Base-by-base conservation (phyloP, 2,113 vertebrate species). In the Todiramphus saurophagus region DNA sequence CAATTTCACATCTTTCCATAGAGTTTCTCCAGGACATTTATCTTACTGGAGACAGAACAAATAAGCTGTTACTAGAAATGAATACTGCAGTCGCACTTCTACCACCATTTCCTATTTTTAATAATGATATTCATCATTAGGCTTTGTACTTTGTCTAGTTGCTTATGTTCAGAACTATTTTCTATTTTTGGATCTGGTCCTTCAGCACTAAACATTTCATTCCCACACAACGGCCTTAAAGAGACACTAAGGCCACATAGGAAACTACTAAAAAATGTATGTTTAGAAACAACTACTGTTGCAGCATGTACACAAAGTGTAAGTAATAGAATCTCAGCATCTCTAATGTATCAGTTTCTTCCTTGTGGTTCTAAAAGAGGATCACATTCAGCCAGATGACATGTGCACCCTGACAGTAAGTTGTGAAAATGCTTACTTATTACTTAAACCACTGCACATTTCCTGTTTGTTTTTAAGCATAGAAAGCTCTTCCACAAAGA, bases 161-260 rank as follows among this genome's bases (percentile, higher is more conserved):
- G 92, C 83, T 94, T 89, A 87, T 56, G 80, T 94, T 96, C 86
- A 64, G 50, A 92, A 91, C 33, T 76, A 92, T 51, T 96, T 85
- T 93, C 95, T 96, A 96, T 96, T 97, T 97, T 94, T 93, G 81
- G 96, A 89, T 73, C 58, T 70, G 66, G 90, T 96, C 83, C 80
- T 93, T 90, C 87, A 82, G 60, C 55, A 92, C 77, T 66, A 92
- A 96, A 89, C 70, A 66, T 96, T 92, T 93, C 83, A 94, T 96
- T 97, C 94, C 95, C 96, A 96, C 90, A 96, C 58, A 89, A 83
- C 68, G 44, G 66, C 44, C 91, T 94, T 96, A 96, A 95, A 96
- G 94, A 92, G 83, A 81, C 86, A 90, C 86, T 73, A 76, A 73
- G 62, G 63, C 35, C 5, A 33, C 62, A 44, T 1, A 78, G 77